Conservation (phyloP, 2,113 vertebrate species). For the Melanocharis versteri region DNA sequence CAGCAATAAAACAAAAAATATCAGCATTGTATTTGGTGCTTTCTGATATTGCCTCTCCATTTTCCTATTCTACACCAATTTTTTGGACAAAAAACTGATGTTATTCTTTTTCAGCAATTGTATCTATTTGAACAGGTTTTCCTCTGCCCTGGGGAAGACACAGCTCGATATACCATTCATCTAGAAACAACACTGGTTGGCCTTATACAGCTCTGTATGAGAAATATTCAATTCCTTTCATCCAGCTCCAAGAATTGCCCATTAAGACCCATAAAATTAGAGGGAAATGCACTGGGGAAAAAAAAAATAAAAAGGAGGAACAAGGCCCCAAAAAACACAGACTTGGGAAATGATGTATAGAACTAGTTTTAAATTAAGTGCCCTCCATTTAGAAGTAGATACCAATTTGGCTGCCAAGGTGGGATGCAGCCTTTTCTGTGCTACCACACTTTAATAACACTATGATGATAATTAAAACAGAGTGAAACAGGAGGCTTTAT, state of each 20-base stretch:
- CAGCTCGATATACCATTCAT: neutral
- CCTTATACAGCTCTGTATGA: neutral
- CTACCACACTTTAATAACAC: conserved; percentile 9
- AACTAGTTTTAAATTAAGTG: neutral
- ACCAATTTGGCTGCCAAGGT: neutral
- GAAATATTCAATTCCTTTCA: neutral
- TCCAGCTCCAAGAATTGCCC: neutral
- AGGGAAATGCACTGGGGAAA: neutral
- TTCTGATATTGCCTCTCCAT: conserved; percentile 25
- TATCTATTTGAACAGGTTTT: neutral
- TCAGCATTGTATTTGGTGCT: neutral
- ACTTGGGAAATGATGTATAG: neutral
- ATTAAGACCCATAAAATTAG: neutral
- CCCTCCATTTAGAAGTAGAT: neutral
- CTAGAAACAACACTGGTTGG: neutral
- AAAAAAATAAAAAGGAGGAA: neutral
- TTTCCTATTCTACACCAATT: conserved; percentile 31
- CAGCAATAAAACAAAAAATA: neutral
- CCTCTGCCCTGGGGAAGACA: neutral
- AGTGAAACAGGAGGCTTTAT: conserved; percentile 50
- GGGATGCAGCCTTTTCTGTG: neutral
- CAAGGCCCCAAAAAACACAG: neutral
- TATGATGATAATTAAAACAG: conserved; percentile 58
- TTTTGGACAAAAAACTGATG: conserved; percentile 37
- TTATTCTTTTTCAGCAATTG: neutral